Base-by-base conservation (phyloP, 1,140 invertebrate species). In the Temnothorax nylanderi region DNA sequence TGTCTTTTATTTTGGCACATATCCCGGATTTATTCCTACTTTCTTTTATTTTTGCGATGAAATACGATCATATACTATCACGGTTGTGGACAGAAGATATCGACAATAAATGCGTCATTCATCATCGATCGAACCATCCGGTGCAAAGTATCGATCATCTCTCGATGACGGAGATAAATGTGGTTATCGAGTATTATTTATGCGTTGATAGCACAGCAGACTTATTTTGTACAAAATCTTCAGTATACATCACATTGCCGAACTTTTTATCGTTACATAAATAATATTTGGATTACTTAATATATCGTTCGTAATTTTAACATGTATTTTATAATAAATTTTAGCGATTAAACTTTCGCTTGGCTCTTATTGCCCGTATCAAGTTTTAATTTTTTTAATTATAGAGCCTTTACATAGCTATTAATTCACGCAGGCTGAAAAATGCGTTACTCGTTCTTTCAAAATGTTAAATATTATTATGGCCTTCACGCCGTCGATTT, bases 41-140 rank as follows among this genome's bases (percentile, higher is more conserved):
- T 72, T 72, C 16, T 58, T 75, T 75, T 60, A 16, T 76, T 62
- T 26, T 49, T 62, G 7, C 18, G 44, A 76, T 77, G 41, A 76
- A 78, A 65, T 78, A 67, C 64, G 64, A 67, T 41, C n/a, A 44
- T 67, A 67, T 11, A 51, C 60, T 18, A 51, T 47, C n/a, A 67
- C 34, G 26, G 44, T 8, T 10, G n/a, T 67, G 44, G 76, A 80
- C 44, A 62, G 37, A 44, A 67, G 62, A 80, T 64, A 80, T 32
- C 62, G 37, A 37, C 76, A 80, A 80, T n/a, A 34, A 80, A 47
- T 69, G 32, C 62, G 64, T 80, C 47, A 69, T 80, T 80, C 47
- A 47, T 80, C 77, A 80, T 78, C 44, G 47, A 49, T 74, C 65
- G 49, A 84, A 75, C 74, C 56, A 56, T 21, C 32, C 21, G 34